Evolutionary conservation across 2,888 invertebrate species (phyloP).

Genomic region (Nyleta sp.): DNA sequence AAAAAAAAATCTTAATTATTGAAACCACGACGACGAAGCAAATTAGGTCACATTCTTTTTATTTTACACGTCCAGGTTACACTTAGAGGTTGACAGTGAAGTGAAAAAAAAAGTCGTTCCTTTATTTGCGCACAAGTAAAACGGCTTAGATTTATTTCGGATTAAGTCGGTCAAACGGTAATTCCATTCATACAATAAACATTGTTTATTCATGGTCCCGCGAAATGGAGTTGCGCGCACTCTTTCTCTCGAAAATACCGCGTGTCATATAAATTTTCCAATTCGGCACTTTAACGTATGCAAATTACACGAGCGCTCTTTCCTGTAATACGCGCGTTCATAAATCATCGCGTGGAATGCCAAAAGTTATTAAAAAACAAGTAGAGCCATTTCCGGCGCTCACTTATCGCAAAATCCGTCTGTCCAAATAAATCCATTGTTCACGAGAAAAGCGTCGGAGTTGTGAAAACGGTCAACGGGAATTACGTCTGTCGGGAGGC

Average conservation of each 20-base stretch:
- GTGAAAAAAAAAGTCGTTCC: background rate
- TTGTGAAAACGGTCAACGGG: slow-evolving; percentile 59
- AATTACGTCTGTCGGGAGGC: slow-evolving; percentile 47
- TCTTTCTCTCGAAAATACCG: slow-evolving; percentile 21
- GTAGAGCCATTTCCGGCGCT: slow-evolving; percentile 39
- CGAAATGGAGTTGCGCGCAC: slow-evolving; percentile 8
- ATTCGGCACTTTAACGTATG: slow-evolving; percentile 56
- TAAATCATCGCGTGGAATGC: slow-evolving; percentile 44
- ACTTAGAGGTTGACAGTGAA: background rate
- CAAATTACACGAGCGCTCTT: slow-evolving; percentile 46
- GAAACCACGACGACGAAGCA: background rate
- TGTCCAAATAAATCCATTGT: slow-evolving; percentile 56
- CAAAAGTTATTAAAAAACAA: slow-evolving; percentile 56
- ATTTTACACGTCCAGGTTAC: no score
- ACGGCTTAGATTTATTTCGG: slow-evolving; percentile 6
- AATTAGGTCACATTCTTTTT: slow-evolving; percentile 1
- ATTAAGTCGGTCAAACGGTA: slow-evolving; percentile 16
- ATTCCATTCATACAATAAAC: slow-evolving; percentile 22
- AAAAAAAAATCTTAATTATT: slow-evolving; percentile 15
- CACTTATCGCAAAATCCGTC: slow-evolving; percentile 55
- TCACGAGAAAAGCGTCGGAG: slow-evolving; percentile 45
- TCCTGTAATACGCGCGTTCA: slow-evolving; percentile 31
- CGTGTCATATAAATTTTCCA: slow-evolving; percentile 47
- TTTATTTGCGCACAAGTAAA: slow-evolving; percentile 1
- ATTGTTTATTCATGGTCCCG: slow-evolving; percentile 34